These are phyloP conservation scores for Caenorhabditis brenneri DNA, from an alignment of 1,140 invertebrate genomes.

Conservation along the genomic window DNA sequence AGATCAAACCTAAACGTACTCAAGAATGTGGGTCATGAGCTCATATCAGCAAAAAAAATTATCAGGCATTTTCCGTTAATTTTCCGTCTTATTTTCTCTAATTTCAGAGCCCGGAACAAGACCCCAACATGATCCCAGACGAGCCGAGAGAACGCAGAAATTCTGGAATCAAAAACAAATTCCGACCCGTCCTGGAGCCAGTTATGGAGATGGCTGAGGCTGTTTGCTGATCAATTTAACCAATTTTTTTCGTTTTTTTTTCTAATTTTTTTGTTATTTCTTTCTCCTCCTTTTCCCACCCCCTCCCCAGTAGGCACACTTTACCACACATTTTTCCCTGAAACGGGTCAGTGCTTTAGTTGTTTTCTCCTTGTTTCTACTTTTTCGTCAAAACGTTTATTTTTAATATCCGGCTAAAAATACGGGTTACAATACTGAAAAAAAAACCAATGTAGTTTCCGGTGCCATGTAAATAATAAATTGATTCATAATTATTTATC, in stretches of 20 bases:
- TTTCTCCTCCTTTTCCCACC: neutral
- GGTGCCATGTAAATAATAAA: no score
- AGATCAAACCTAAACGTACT: no score
- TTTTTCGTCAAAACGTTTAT: no score
- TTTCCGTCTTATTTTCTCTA: neutral
- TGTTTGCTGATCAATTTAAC: conserved; percentile 53
- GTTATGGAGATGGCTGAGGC: conserved; percentile 65
- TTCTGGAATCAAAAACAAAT: conserved; percentile 59
- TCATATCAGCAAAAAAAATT: no score
- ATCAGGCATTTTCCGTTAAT: no score
- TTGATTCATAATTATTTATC: no score
- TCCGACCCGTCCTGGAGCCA: conserved; percentile 66
- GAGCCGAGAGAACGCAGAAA: conserved; percentile 59
- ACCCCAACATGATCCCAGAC: conserved; percentile 47
- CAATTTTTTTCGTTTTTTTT: neutral
- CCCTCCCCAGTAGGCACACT: neutral
- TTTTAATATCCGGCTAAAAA: no score
- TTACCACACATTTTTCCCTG: neutral
- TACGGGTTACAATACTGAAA: no score
- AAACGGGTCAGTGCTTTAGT: conserved; percentile 39
- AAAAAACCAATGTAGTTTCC: no score
- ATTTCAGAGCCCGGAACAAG: conserved; percentile 58
- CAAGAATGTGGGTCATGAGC: no score
- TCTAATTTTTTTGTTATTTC: neutral
- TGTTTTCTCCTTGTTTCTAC: neutral